Conservation (phyloP, 2,888 invertebrate genomes). For the Onthophagus sagittarius region DNA sequence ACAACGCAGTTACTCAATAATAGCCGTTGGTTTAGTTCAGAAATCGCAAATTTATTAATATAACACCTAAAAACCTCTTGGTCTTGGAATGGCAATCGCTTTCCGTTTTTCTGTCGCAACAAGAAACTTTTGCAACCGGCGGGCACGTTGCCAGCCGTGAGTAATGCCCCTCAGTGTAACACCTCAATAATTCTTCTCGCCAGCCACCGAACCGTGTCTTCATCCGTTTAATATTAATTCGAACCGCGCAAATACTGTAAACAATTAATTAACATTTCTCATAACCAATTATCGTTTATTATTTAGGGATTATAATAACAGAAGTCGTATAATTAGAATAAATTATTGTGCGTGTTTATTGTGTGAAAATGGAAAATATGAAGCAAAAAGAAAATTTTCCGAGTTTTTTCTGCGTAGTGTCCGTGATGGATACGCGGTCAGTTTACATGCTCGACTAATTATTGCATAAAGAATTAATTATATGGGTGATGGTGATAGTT, state of each 20-base stretch:
- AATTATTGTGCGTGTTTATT: not conserved
- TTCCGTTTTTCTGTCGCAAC: not conserved
- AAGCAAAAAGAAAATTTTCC: not conserved
- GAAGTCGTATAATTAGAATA: not conserved
- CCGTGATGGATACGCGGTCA: not conserved
- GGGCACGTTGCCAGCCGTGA: not conserved
- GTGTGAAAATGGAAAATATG: not conserved
- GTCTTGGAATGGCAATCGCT: not conserved
- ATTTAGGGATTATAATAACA: not conserved
- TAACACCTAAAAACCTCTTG: not conserved
- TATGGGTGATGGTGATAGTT: not conserved
- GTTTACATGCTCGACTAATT: not conserved
- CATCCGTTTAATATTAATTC: not conserved
- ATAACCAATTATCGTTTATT: not conserved
- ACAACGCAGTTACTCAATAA: not conserved
- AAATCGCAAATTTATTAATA: not conserved
- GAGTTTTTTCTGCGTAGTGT: not conserved
- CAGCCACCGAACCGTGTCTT: not conserved
- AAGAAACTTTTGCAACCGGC: not conserved
- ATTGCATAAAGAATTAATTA: not conserved
- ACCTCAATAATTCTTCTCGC: not conserved
- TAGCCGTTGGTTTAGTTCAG: not conserved
- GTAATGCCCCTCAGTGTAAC: not conserved
- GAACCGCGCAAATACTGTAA: not conserved
- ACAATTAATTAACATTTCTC: not conserved